These are phyloP conservation scores for Sesamia inferens DNA, from an alignment of 2,888 invertebrate species.

Conservation along the genomic window DNA sequence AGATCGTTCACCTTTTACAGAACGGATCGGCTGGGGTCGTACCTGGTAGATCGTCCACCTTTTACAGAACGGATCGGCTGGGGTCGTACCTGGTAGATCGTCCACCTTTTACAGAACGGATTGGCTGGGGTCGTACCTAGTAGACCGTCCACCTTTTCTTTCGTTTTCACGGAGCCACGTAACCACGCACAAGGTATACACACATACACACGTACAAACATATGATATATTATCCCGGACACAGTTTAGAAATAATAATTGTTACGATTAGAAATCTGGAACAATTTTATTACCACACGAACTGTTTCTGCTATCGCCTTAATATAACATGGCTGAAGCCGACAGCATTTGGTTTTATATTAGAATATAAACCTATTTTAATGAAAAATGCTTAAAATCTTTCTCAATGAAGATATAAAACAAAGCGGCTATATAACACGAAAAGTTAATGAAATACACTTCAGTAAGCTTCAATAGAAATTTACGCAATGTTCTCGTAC, in stretches of 20 bases:
- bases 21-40: too few species aligned
- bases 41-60: too few species aligned
- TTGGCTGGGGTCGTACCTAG: not conserved
- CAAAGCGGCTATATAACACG: slow-evolving; percentile 30
- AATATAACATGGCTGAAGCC: not conserved
- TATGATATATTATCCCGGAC: not conserved
- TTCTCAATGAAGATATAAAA: slow-evolving; percentile 32
- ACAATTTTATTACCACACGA: not conserved
- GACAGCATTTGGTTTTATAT: slow-evolving; percentile 1
- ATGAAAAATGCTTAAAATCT: slow-evolving; percentile 19
- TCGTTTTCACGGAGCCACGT: too few species aligned
- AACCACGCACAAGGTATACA: not conserved
- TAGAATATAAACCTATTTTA: slow-evolving; percentile 12
- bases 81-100: not conserved
- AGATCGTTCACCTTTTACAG: too few species aligned
- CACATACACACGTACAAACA: too few species aligned
- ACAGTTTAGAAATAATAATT: not conserved
- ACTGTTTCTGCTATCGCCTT: not conserved
- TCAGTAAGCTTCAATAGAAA: slow-evolving; percentile 25
- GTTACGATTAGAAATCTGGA: not conserved
- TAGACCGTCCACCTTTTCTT: not conserved
- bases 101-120: too few species aligned
- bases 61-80: too few species aligned
- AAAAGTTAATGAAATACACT: slow-evolving; percentile 38
- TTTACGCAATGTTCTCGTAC: slow-evolving; percentile 10